Evolutionary conservation across 2,888 invertebrate species (phyloP).

Genomic region (Catocala sponsa): DNA sequence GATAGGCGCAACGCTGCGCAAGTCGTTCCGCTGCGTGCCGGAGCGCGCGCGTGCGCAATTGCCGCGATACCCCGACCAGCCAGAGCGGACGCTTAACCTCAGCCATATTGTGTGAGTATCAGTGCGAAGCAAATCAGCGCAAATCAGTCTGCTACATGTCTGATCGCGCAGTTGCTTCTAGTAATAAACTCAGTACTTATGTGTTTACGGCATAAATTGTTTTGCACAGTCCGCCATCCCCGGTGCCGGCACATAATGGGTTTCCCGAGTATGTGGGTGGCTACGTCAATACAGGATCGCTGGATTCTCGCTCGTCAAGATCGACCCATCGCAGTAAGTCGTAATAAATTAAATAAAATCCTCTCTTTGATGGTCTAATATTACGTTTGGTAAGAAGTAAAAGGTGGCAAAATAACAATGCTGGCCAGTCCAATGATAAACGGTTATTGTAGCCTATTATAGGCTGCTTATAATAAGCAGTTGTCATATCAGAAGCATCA

Average conservation of each 20-base stretch:
- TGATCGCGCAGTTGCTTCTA: too few relatives aligned
- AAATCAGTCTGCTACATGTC: too few relatives aligned
- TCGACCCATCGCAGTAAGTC: slow-evolving; percentile 78
- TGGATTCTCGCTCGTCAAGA: slow-evolving; percentile 90
- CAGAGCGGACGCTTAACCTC: slow-evolving; percentile 97
- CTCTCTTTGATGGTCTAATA: too few relatives aligned
- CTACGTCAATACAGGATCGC: slow-evolving; percentile 93
- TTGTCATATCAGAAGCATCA: too few relatives aligned
- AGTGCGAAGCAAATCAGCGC: too few relatives aligned
- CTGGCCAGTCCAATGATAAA: too few relatives aligned
- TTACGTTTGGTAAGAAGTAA: too few relatives aligned
- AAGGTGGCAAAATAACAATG: too few relatives aligned
- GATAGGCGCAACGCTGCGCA: slow-evolving; percentile 97
- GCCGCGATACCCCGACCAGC: slow-evolving; percentile 97
- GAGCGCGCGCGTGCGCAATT: slow-evolving; percentile 94
- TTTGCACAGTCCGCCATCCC: slow-evolving; percentile 92
- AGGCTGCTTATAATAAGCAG: too few relatives aligned
- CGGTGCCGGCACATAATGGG: slow-evolving; percentile 97
- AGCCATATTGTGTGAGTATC: slow-evolving; percentile 97
- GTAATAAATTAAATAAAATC: background rate
- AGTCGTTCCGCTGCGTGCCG: slow-evolving; percentile 99
- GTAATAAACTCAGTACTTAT: too few relatives aligned
- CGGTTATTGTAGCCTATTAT: background rate
- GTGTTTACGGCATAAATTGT: background rate
- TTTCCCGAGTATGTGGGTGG: slow-evolving; percentile 92